A percentile compares a stretch with the other conserved stretches of the same genome.
phyloP scores from a whole-genome alignment of 1,140 invertebrate genomes.

The Hylaeus volcanicus region DNA sequence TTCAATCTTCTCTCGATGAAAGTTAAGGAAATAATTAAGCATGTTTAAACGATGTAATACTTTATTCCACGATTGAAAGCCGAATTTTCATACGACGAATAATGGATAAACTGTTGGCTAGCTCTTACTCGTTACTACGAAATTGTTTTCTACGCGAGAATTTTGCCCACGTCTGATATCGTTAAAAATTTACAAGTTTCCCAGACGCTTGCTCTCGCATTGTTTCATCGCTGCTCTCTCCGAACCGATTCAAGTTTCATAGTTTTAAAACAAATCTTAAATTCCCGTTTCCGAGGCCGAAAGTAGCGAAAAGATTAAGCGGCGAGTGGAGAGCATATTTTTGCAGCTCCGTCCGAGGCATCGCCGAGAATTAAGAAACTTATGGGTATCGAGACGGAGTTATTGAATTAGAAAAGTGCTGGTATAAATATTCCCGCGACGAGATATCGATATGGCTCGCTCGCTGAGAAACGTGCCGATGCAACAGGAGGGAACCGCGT shows the following conservation, averaged over 20 bases:
- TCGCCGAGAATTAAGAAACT: background rate
- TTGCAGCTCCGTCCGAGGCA: background rate
- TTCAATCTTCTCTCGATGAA: too few relatives aligned
- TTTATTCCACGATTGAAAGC: too few relatives aligned
- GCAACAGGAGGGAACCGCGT: slow-evolving; percentile 31
- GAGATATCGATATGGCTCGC: slow-evolving; percentile 29
- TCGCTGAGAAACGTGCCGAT: slow-evolving; percentile 16
- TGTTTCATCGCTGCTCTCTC: background rate
- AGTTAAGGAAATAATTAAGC: too few relatives aligned
- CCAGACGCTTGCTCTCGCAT: too few relatives aligned
- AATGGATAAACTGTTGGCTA: too few relatives aligned
- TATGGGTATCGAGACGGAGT: background rate
- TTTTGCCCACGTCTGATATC: too few relatives aligned
- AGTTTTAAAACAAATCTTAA: background rate
- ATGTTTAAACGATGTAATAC: too few relatives aligned
- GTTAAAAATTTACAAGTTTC: too few relatives aligned
- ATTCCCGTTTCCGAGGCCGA: background rate
- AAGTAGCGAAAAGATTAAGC: background rate
- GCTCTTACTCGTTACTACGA: too few relatives aligned
- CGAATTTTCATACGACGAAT: too few relatives aligned
- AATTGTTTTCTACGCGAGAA: too few relatives aligned
- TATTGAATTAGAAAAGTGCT: slow-evolving; percentile 31
- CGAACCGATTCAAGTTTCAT: too few relatives aligned
- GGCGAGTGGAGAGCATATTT: background rate
- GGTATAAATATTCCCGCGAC: slow-evolving; percentile 22